Evolutionary conservation across 2,888 invertebrate genomes (phyloP).

Genomic region (Gerosis bhagava): DNA sequence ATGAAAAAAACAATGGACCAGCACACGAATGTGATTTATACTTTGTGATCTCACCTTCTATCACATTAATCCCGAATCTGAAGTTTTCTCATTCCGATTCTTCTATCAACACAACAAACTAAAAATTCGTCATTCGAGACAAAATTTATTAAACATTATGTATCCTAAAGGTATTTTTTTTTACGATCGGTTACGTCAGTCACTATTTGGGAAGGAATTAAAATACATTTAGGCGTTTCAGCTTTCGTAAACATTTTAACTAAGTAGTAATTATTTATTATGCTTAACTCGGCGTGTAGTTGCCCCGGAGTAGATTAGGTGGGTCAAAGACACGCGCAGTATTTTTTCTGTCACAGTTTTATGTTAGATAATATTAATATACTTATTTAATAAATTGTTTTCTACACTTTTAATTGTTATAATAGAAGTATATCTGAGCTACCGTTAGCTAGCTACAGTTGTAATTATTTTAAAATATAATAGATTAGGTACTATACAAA

Average conservation of each 20-base stretch:
- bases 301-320: conserved; percentile 7
- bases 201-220: no score
- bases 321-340: conserved; percentile 4
- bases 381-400: background rate
- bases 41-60: background rate
- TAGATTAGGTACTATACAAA: conserved; percentile 8
- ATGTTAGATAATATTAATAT: conserved; percentile 1
- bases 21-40: conserved; percentile 8
- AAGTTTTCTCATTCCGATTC: no score
- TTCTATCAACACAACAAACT: no score
- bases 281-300: conserved; percentile 7
- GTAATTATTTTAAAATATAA: no score
- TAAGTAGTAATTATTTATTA: conserved; percentile 7
- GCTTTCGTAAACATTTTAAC: conserved; percentile 1
- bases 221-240: no score
- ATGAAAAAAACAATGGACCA: no score
- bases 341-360: conserved; percentile 11
- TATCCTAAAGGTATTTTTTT: no score
- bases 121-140: background rate
- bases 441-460: background rate
- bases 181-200: no score
- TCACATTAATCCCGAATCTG: conserved; percentile 1
- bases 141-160: background rate
- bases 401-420: background rate
- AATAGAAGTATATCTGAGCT: background rate